Base-by-base conservation (phyloP, 1,140 invertebrate species). In the Brachionus manjavacas region DNA sequence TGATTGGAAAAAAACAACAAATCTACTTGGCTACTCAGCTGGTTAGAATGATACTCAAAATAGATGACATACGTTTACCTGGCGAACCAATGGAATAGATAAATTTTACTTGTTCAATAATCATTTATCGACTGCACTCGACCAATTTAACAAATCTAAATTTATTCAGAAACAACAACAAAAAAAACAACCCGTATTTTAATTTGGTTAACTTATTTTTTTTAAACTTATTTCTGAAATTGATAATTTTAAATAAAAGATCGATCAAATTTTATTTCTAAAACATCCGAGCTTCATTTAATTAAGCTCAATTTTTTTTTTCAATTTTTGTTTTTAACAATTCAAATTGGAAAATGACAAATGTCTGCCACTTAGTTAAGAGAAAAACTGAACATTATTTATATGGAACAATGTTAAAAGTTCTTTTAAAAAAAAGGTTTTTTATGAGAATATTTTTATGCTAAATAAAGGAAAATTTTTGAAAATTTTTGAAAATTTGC, bases 31-130 rank as follows among this genome's bases (percentile, higher is more conserved):
- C 98, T 1, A 98, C 97, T 0, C 91, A 91, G 86, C 91, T 99
- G 28, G 96, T 99, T 7, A 97, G 98, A 90, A 99, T 99, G 97
- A 99, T 99, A 85, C 91, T 99, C 55, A 99, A 99, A 91, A 99
- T 99, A 85, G 98, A 99, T 90, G 98, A 99, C 88, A 94, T 99
- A 72, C 92, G 97, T 85, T 94, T 66, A 49, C 49, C 74, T 9
- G 84, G 72, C 6, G 84, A 84, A 66, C 23, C 49, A 28, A 60
- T 78, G 49, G 79, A 81, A 60, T 81, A 81, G 43, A 81, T 46
- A 64, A 46, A 76, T 72, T 43, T 23, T n/a, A 41, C 11, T 41
- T 16, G 20, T 72, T 43, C 31, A 35, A 39, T 16, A 72, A 39
- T 72, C 20, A 72, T 20, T 72, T 39, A 72, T 39, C 68, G 28